Base-by-base conservation (phyloP, 2,113 vertebrate species). In the Plecotus auritus region DNA sequence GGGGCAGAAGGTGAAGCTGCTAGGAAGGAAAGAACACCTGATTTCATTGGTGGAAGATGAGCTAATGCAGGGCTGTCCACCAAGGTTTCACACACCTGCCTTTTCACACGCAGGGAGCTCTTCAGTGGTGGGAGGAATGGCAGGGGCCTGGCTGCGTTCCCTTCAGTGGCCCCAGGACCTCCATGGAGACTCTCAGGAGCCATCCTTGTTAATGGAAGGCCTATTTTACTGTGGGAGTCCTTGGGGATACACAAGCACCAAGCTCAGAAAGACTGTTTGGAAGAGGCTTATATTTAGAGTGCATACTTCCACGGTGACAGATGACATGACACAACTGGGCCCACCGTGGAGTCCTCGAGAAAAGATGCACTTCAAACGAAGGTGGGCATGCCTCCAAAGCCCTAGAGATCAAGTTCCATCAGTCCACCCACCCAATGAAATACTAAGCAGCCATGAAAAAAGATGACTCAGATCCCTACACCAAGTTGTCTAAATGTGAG, bases 1-100 rank as follows among this genome's bases (percentile, higher is more conserved):
- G 66, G 30, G n/a, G 14, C 61, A 30, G 30, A 45, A 45, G 56
- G 32, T 28, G 61, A 81, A 5, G 40, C 56, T 18, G 3, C 84
- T 1, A 2, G 6, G 47, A 77, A 87, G 91, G 22, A 82, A 93
- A 37, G 17, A 4, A 32, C 17, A 5, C n/a, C 10, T 88, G 73
- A 26, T 96, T 96, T 94, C 16, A 47, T 32, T 47, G 73, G 6
- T 0, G 82, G 54, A 61, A 94, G 91, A 93, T 45, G 47, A 93
- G 78, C 26, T 70, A 17, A 88, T 23, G 2, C 17, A 4, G 47
- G 40, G 42, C 81, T 4, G 17, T 28, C 32, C 85, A 47, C 72
- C 6, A 82, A 54, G 22, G 37, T 20, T 74, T 28, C 17, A 4
- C 42, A 64, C 11, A 23, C 49, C 9, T 47, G 28, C 30, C 47